Conservation (phyloP, 2,113 vertebrate genomes). For the Etia nguti region DNA sequence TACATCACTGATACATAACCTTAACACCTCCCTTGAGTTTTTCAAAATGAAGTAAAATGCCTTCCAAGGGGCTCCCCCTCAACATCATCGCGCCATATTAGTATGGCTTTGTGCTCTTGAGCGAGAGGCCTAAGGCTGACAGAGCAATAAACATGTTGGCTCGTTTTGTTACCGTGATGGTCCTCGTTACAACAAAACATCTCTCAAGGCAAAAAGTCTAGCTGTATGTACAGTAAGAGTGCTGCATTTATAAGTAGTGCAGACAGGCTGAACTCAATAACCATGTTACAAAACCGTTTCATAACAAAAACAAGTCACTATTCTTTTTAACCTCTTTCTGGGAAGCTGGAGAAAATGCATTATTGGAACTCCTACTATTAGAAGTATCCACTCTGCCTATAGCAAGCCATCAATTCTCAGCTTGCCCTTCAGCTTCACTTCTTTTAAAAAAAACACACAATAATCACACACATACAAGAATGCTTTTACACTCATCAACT, state of each 20-base stretch:
- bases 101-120: background rate
- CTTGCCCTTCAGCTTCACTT: background rate
- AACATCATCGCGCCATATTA: slow-evolving; percentile 2
- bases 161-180: background rate
- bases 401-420: slow-evolving; percentile 19
- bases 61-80: background rate
- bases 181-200: background rate
- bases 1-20: background rate
- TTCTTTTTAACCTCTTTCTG: background rate
- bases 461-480: background rate
- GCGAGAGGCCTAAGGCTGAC: background rate
- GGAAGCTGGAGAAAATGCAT: slow-evolving; percentile 14
- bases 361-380: slow-evolving; percentile 16
- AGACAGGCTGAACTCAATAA: background rate
- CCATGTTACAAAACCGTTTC: background rate
- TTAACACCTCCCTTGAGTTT: background rate
- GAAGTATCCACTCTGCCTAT: slow-evolving; percentile 2
- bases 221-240: background rate
- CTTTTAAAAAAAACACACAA: background rate
- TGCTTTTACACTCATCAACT: background rate
- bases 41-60: background rate
- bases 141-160: background rate
- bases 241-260: background rate
- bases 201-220: background rate
- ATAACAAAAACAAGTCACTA: background rate